Evolutionary conservation across 2,797 vertebrate genomes (phyloP).

Genomic region (Syndactyla subalaris): DNA sequence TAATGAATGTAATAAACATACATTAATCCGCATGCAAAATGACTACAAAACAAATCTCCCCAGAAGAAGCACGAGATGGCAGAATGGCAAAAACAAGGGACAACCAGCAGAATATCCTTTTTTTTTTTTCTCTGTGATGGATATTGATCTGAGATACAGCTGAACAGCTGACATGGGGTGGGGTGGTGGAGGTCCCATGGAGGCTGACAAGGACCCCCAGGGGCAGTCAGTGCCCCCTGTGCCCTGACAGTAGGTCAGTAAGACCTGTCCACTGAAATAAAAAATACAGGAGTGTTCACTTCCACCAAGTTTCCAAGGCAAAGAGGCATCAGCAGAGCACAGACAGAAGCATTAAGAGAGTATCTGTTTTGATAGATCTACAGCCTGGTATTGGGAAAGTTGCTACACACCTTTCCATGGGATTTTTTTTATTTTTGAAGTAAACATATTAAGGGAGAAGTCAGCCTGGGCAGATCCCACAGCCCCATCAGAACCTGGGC

Average conservation of each 20-base stretch:
- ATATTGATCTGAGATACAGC: background rate
- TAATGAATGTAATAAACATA: slow-evolving; percentile 38
- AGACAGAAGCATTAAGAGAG: background rate
- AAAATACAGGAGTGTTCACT: background rate
- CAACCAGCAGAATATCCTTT: background rate
- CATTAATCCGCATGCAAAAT: slow-evolving; percentile 3
- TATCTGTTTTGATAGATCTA: background rate
- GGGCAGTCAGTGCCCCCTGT: background rate
- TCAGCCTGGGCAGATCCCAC: background rate
- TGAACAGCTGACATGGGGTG: background rate
- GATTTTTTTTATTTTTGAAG: background rate
- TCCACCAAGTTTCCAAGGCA: background rate
- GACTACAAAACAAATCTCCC: background rate
- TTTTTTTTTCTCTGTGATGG: background rate
- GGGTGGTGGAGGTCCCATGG: background rate
- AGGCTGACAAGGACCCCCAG: background rate
- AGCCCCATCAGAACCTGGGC: background rate
- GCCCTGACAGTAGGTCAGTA: background rate
- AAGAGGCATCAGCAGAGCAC: background rate
- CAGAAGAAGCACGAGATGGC: background rate
- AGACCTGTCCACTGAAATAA: background rate
- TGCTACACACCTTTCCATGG: background rate
- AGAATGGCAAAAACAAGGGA: background rate
- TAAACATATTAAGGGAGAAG: background rate
- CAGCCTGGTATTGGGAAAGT: background rate